Percentiles rank a stretch among this genome's conserved stretches.
These are phyloP conservation scores for Conus betulinus DNA, from an alignment of 1,140 invertebrate species.

Conservation along the genomic window DNA sequence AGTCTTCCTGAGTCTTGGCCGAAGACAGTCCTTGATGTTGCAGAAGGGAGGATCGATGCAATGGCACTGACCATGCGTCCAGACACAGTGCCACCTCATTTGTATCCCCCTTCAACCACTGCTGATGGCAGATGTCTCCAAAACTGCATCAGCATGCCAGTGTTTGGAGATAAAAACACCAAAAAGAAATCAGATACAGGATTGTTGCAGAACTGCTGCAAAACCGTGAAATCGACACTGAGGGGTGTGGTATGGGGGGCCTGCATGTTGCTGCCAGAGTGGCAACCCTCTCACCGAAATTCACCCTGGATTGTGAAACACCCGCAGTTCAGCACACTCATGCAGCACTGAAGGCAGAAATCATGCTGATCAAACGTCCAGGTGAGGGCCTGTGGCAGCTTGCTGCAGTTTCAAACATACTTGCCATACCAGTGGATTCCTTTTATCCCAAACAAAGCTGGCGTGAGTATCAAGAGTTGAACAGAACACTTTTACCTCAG, in stretches of 20 bases:
- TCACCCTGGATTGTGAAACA: not conserved
- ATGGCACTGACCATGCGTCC: not conserved
- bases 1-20: no score
- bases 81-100: not conserved
- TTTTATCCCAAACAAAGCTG: not conserved
- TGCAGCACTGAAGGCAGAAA: not conserved
- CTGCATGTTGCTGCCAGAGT: not conserved
- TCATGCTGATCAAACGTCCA: not conserved
- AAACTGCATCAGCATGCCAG: not conserved
- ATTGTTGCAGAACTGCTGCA: not conserved
- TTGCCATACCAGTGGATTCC: not conserved
- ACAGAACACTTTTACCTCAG: slow-evolving; percentile 3
- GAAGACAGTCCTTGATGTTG: not conserved
- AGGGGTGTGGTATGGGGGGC: no score
- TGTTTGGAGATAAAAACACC: not conserved
- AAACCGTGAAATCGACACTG: not conserved
- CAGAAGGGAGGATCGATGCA: not conserved
- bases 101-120: not conserved
- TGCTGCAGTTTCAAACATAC: not conserved
- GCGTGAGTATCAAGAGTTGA: not conserved
- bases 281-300: not conserved
- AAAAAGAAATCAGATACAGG: not conserved
- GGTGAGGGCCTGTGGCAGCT: slow-evolving; percentile 13
- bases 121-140: slow-evolving; percentile 19
- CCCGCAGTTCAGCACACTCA: not conserved